Base-by-base conservation (phyloP, 2,888 invertebrate species). In the Eupsilia transversa region DNA sequence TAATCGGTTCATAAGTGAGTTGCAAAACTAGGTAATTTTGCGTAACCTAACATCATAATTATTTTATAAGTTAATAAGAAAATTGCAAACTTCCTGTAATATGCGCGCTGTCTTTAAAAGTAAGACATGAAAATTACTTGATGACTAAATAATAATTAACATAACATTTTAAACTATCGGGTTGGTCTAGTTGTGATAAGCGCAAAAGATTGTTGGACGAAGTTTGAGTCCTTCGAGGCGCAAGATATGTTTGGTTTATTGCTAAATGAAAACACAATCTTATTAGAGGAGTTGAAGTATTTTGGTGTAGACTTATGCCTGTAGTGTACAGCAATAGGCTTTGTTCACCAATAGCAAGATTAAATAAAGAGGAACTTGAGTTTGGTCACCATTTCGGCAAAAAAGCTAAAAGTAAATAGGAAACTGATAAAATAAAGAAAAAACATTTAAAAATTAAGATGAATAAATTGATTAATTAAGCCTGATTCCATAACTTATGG, bases 61-160 rank as follows among this genome's bases (percentile, higher is more conserved):
- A 77, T 81, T 77, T 76, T 54, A 20, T 56, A 69, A 77, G 59
- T 7, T 77, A 74, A 85, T 72, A 61, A 20, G 67, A 67, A 86
- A 84, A 84, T 64, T 76, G 46, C 72, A 33, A 33, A 74, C 70
- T 75, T 85, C 86, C 84, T 78, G 84, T 71, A 27, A 77, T 72
- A 67, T 52, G 72, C 70, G 7, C 38, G 27, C 66, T 52, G 72
- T 68, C 54, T 74, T 73, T 80, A 73, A 77, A 77, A 65, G 30
- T 74, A 23, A 60, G 59, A 84, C 72, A 68, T 66, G 79, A 27
- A 78, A 83, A 83, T 83, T 65, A 60, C 72, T 78, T 61, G 23
- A 61, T 27, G 60, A 23, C 72, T 65, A 60, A 68, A 78, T 80
- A 52, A 52, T 83, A 52, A 72, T 80, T 65, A 60, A 17, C 54